These are phyloP conservation scores for Melolontha melolontha DNA, from an alignment of 2,888 invertebrate genomes.

Conservation along the genomic window DNA sequence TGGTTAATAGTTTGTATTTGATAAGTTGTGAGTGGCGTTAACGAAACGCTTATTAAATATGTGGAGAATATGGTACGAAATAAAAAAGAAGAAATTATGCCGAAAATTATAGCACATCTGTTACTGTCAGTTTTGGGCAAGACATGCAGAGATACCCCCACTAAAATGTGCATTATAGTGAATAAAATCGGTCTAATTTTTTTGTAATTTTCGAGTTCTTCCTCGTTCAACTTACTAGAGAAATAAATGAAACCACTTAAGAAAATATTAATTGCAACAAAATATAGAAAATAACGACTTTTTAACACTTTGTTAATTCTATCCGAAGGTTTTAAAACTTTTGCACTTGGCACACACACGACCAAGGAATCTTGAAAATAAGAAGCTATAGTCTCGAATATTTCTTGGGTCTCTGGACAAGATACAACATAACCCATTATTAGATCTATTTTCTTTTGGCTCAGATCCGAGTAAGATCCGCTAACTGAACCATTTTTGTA, in stretches of 20 bases:
- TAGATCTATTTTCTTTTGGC: slow-evolving; percentile 54
- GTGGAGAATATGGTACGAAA: slow-evolving; percentile 53
- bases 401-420: slow-evolving; percentile 50
- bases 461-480: slow-evolving; percentile 54
- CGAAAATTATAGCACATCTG: slow-evolving; percentile 50
- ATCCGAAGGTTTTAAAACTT: slow-evolving; percentile 50
- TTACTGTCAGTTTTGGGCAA: slow-evolving; percentile 51
- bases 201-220: slow-evolving; percentile 11
- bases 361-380: slow-evolving; percentile 58
- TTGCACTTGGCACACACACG: slow-evolving; percentile 60
- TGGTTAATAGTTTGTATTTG: slow-evolving; percentile 53
- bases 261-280: slow-evolving; percentile 40
- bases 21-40: slow-evolving; percentile 52
- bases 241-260: slow-evolving; percentile 23
- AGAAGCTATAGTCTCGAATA: slow-evolving; percentile 56
- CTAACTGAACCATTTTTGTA: slow-evolving; percentile 52
- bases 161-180: slow-evolving; percentile 46
- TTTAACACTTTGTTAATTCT: slow-evolving; percentile 49
- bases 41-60: slow-evolving; percentile 54
- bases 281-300: slow-evolving; percentile 43
- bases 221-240: slow-evolving; percentile 13
- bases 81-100: slow-evolving; percentile 53
- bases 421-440: slow-evolving; percentile 58
- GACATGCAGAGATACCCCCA: slow-evolving; percentile 49
- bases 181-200: not conserved